A percentile compares a stretch with the other conserved stretches of the same genome.
Evolutionary conservation across 2,797 vertebrate genomes (phyloP).

Genomic region (Trematomus bernacchii): DNA sequence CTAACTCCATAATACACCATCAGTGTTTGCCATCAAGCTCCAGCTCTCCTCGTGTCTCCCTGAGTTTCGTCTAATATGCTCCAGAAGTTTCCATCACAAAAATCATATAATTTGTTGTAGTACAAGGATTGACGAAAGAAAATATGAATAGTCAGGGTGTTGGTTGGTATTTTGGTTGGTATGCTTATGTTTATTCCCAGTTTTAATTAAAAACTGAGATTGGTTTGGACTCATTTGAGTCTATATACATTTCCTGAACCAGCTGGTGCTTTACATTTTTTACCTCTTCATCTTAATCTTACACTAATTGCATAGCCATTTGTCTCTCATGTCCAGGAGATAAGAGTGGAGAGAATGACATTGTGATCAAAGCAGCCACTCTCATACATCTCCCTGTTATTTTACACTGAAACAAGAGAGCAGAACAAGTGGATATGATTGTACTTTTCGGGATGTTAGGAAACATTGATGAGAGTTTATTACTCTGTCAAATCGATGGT

Average conservation of each 20-base stretch:
- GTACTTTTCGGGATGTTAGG: neutral
- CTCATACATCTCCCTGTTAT: neutral
- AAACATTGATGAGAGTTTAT: neutral
- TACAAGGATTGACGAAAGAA: no score
- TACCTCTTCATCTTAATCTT: constrained; percentile 7
- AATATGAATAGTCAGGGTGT: no score
- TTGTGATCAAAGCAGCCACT: constrained; percentile 15
- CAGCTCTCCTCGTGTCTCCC: no score
- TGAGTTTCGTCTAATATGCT: no score
- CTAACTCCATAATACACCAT: no score
- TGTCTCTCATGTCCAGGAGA: constrained; percentile 7
- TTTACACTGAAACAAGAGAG: neutral
- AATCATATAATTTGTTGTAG: no score
- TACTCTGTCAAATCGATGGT: neutral
- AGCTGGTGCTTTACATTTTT: neutral
- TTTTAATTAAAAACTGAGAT: no score
- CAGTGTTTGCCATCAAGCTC: no score
- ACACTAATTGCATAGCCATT: neutral
- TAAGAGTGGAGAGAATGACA: neutral
- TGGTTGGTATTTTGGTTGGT: no score
- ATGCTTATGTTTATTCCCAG: no score
- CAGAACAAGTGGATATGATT: neutral
- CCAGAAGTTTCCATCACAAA: no score
- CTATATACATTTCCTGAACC: neutral
- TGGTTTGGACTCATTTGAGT: no score